These are phyloP conservation scores for Drosophila ananassae DNA, from an alignment of 1,140 invertebrate genomes.

Conservation along the genomic window DNA sequence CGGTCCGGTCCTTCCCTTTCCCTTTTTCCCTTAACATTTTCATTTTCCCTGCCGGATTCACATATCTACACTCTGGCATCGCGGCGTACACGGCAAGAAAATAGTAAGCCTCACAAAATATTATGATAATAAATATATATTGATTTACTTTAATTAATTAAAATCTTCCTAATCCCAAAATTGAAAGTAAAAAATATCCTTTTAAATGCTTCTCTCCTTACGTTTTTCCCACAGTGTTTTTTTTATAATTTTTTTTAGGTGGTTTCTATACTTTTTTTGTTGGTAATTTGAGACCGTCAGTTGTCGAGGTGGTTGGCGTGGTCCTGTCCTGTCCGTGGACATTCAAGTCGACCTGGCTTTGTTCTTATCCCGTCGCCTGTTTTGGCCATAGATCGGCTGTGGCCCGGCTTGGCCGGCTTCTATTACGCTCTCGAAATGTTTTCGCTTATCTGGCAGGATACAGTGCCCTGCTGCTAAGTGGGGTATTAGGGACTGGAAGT, in stretches of 20 bases:
- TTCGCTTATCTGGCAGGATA: conserved; percentile 54
- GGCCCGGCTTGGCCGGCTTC: conserved; percentile 46
- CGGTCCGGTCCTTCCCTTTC: conserved; percentile 20
- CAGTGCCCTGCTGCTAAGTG: conserved; percentile 38
- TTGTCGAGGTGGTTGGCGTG: conserved; percentile 36
- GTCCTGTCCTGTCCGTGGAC: conserved; percentile 37
- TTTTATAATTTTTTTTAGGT: conserved; percentile 11
- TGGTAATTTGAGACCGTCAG: conserved; percentile 67
- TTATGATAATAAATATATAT: not conserved
- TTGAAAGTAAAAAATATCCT: too few relatives aligned
- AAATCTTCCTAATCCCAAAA: not conserved
- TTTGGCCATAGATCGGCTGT: conserved; percentile 18
- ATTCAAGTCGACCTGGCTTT: conserved; percentile 50
- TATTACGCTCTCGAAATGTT: conserved; percentile 64
- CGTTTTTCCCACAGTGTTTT: conserved; percentile 24
- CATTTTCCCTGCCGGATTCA: conserved; percentile 20
- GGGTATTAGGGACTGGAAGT: conserved; percentile 27
- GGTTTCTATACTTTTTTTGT: conserved; percentile 28
- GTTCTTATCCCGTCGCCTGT: conserved; percentile 29
- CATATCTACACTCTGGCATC: conserved; percentile 49
- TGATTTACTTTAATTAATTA: not conserved
- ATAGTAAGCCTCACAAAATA: not conserved
- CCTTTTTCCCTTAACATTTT: conserved; percentile 19
- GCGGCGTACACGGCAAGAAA: conserved; percentile 21
- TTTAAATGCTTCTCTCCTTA: too few relatives aligned